Evolutionary conservation across 2,888 invertebrate species (phyloP).

Genomic region (Euzetes globulus): DNA sequence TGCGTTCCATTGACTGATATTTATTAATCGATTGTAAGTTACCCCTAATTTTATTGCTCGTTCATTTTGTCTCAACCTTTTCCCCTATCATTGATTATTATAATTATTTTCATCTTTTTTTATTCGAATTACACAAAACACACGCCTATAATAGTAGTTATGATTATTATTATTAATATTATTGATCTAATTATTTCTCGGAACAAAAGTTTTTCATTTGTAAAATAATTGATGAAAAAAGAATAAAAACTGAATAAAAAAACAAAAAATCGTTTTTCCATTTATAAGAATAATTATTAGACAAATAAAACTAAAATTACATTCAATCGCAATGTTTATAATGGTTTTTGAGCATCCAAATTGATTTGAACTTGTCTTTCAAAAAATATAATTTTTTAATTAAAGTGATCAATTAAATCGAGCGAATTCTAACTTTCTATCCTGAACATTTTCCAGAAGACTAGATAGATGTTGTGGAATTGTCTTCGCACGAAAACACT

Average conservation of each 20-base stretch:
- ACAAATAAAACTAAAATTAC: not conserved
- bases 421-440: no score
- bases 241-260: not conserved
- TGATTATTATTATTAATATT: not conserved
- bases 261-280: not conserved
- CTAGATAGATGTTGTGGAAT: no score
- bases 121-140: not conserved
- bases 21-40: conserved; percentile 20
- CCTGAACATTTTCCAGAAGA: no score
- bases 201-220: not conserved
- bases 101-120: not conserved
- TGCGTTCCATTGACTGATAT: not conserved
- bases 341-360: no score
- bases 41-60: not conserved
- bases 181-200: no score
- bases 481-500: no score
- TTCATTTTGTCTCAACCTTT: not conserved
- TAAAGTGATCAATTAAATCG: no score
- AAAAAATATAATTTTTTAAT: no score
- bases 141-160: not conserved
- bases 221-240: not conserved
- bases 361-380: no score
- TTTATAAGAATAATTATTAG: not conserved
- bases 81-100: not conserved
- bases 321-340: not conserved